These are phyloP conservation scores for Passer montanus DNA, from an alignment of 2,113 vertebrate genomes.

Conservation along the genomic window DNA sequence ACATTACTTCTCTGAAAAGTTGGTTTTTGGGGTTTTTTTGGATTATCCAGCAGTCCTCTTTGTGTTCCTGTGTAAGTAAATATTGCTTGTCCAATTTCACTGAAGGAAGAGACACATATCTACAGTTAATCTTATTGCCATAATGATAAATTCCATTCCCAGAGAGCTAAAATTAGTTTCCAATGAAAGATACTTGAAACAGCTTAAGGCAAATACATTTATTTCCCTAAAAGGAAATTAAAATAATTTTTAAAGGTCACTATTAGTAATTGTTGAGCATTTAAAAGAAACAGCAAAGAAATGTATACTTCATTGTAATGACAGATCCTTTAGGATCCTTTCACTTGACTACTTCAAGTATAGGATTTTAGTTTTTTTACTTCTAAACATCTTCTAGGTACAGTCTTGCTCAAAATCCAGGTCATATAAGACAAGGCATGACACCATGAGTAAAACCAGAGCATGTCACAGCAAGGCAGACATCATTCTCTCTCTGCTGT, in stretches of 20 bases:
- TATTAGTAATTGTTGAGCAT: neutral
- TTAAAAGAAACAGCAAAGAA: neutral
- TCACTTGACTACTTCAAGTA: neutral
- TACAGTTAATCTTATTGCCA: neutral
- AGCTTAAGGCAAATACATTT: neutral
- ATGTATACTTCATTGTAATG: neutral
- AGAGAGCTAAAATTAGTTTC: neutral
- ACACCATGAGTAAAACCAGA: neutral
- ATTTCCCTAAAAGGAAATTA: neutral
- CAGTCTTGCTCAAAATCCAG: neutral
- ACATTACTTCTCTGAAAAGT: neutral
- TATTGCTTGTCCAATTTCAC: neutral
- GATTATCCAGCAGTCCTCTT: neutral
- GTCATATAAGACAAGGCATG: neutral
- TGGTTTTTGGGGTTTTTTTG: neutral
- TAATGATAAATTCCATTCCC: neutral
- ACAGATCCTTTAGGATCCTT: neutral
- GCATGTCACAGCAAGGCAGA: neutral
- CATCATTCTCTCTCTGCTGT: neutral
- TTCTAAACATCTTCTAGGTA: neutral
- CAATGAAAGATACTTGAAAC: neutral
- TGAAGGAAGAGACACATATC: neutral
- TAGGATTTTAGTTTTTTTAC: neutral
- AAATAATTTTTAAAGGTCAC: neutral
- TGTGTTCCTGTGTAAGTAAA: neutral